These are phyloP conservation scores for Isichthys henryi DNA, from an alignment of 2,113 vertebrate genomes.

Conservation along the genomic window DNA sequence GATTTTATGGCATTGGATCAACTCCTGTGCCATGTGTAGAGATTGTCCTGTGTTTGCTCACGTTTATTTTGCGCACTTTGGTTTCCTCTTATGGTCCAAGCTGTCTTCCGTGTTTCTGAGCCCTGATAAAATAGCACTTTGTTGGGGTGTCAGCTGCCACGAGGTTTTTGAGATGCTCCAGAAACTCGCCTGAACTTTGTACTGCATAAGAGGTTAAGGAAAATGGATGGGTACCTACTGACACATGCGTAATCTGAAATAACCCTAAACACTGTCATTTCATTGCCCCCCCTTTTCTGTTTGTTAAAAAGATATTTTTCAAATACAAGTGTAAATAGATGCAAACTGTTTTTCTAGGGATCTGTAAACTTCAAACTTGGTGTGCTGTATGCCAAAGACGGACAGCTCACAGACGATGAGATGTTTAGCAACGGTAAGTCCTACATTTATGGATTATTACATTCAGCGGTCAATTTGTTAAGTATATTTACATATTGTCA, in stretches of 20 bases:
- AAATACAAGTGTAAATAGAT: slow-evolving; percentile 1
- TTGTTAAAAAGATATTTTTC: neutral
- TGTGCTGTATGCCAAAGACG: slow-evolving; percentile 92
- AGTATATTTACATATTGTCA: neutral
- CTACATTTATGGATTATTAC: neutral
- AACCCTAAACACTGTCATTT: neutral
- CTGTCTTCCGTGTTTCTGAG: neutral
- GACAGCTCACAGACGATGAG: slow-evolving; percentile 95
- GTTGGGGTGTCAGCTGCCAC: neutral
- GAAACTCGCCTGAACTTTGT: neutral
- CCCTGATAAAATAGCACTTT: neutral
- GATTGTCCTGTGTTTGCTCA: neutral
- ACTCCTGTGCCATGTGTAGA: neutral
- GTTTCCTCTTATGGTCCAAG: neutral
- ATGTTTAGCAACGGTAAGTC: slow-evolving; percentile 96
- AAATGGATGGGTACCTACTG: neutral
- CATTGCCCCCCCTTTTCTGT: neutral
- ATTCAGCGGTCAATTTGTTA: neutral
- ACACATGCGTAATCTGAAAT: neutral
- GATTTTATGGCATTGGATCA: neutral
- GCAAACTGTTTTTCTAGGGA: slow-evolving; percentile 63
- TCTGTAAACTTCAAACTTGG: slow-evolving; percentile 99
- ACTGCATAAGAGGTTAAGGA: neutral
- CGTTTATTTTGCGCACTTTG: neutral
- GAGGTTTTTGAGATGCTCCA: neutral